Conservation (phyloP, 2,888 invertebrate species). For the Coecobrya sp. region DNA sequence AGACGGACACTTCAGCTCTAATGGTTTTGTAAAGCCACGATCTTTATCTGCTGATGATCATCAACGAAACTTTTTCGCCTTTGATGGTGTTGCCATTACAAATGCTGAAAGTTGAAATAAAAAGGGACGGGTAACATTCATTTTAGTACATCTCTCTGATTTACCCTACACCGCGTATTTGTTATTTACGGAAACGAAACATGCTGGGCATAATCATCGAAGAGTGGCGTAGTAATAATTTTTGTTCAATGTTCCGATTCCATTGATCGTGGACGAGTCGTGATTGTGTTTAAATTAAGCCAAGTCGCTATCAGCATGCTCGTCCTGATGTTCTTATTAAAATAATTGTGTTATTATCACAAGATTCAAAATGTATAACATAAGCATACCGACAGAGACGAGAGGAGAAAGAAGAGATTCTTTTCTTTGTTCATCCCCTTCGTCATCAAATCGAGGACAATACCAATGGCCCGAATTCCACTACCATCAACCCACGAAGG, state of each 20-base stretch:
- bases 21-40: no score
- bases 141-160: no score
- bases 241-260: conserved; percentile 11
- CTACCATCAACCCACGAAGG: not conserved
- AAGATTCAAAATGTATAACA: conserved; percentile 18
- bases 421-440: conserved; percentile 13
- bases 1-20: no score
- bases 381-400: not conserved
- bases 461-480: conserved; percentile 70
- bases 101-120: no score
- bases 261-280: conserved; percentile 29
- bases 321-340: conserved; percentile 18
- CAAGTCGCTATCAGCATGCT: not conserved
- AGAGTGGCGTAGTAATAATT: not conserved
- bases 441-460: conserved; percentile 66
- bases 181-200: not conserved
- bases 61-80: no score
- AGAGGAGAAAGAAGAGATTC: not conserved
- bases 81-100: no score
- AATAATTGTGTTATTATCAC: conserved; percentile 44
- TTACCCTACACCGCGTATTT: not conserved
- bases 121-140: no score
- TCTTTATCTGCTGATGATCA: no score
- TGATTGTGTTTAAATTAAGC: conserved; percentile 56
- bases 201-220: not conserved